Base-by-base conservation (phyloP, 2,797 vertebrate species). In the Periophthalmus magnuspinnatus region DNA sequence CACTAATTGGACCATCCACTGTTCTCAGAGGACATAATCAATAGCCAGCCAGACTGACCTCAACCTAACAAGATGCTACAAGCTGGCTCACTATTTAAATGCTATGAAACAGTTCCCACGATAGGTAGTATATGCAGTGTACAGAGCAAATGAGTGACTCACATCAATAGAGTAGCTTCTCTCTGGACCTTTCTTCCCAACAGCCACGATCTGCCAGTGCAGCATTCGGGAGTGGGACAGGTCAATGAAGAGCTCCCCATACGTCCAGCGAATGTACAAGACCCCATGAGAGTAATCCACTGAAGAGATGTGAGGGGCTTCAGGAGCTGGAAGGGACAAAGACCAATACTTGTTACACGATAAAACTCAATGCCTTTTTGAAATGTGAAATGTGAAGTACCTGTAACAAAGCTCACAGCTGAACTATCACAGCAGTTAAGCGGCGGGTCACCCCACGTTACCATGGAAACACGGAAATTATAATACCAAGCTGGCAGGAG, bases 401-500 rank as follows among this genome's bases (percentile, higher is more conserved):
- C 97, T 92, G 97, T 98, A 11, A 97, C 86, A 62, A 96, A 97
- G 94, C 96, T 97, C 58, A 95, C 92, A 1, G 96, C 96, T 55
- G 97, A 95, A 59, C 93, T 90, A 75, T 98, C 96, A 61, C 97
- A 99, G 82, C 97, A 98, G 90, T 93, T 96, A 72, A 95, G 76
- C 5, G 96, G 93, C 0, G 96, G 96, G 2, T 98, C 95, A 10
- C 96, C 96, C 97, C 97, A 98, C 0, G 95, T 97, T 69, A 97
- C 95, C 97, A 99, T 98, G 82, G 95, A 96, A 75, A 99, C 97
- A 0, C 97, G 90, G 55, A 99, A 98, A 83, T 95, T 98, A 76
- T 98, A 99, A 74, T 96, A 97, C 96, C 97, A 98, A 0, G 97
- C 97, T 0, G 97, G 96, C 74, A 97, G 86, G 68, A 99, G 92